phyloP scores from a whole-genome alignment of 2,113 vertebrate genomes.

The Pelodiscus sinensis region DNA sequence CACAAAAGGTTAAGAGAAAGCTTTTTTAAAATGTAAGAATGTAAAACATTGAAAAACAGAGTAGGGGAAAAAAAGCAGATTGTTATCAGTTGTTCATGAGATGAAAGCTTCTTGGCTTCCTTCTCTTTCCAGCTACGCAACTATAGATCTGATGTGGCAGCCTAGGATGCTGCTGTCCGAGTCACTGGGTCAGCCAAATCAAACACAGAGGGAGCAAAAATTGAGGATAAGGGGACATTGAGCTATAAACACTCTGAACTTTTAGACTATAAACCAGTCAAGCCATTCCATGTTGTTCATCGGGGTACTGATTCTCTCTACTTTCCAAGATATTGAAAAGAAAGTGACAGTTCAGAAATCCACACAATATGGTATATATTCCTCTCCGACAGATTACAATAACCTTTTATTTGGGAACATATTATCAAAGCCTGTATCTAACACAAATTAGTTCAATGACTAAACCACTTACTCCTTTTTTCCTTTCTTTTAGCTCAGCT shows the following conservation, averaged over 20 bases:
- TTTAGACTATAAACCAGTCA: background rate
- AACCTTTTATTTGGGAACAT: background rate
- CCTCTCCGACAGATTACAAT: background rate
- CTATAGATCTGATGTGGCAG: background rate
- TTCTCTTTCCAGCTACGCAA: background rate
- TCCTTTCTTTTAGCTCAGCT: background rate
- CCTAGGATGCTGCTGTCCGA: background rate
- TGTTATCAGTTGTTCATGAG: background rate
- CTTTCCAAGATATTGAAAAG: background rate
- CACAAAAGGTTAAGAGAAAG: slow-evolving; percentile 6
- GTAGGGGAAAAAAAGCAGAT: background rate
- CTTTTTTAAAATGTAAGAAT: background rate
- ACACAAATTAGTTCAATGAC: background rate
- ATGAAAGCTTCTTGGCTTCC: background rate
- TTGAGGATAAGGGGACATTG: background rate
- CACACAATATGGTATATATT: rapidly evolving
- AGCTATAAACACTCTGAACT: slow-evolving; percentile 22
- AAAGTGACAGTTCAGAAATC: background rate
- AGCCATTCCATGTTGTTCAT: background rate
- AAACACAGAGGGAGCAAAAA: slow-evolving; percentile 13
- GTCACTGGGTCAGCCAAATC: slow-evolving; percentile 30
- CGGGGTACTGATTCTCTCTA: background rate
- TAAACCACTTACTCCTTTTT: background rate
- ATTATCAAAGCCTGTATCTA: background rate
- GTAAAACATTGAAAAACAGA: background rate